Evolutionary conservation across 1,140 invertebrate genomes (phyloP).

Genomic region (Schlechtendalia chinensis): DNA sequence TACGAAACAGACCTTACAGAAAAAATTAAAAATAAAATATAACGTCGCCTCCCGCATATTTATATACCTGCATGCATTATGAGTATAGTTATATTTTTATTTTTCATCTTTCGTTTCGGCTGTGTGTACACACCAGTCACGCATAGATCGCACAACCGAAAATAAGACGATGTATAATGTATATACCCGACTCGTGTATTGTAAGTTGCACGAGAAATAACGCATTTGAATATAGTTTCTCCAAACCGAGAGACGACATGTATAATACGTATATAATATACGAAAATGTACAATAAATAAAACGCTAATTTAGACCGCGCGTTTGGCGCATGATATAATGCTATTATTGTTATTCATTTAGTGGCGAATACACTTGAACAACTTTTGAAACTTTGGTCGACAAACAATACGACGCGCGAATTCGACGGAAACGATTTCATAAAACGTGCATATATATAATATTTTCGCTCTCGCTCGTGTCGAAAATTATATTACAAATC

Average conservation of each 20-base stretch:
- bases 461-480: no score
- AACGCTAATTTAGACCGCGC: background rate
- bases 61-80: background rate
- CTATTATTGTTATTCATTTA: background rate
- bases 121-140: slow-evolving; percentile 5
- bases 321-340: no score
- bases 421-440: background rate
- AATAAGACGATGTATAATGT: no score
- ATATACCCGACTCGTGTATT: no score
- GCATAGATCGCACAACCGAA: background rate
- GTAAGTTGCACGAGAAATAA: background rate
- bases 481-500: no score
- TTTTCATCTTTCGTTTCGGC: background rate
- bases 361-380: no score
- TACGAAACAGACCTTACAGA: slow-evolving; percentile 11
- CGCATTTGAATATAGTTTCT: no score
- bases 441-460: no score
- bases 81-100: no score
- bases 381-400: slow-evolving; percentile 13
- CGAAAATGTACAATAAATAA: background rate
- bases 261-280: no score
- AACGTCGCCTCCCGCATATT: slow-evolving; percentile 12
- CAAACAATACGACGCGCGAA: background rate
- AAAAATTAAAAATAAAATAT: background rate
- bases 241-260: no score